Percentiles rank a stretch among this genome's conserved stretches.
These are phyloP conservation scores for Contarinia nasturtii DNA, from an alignment of 1,140 invertebrate species.

Conservation along the genomic window DNA sequence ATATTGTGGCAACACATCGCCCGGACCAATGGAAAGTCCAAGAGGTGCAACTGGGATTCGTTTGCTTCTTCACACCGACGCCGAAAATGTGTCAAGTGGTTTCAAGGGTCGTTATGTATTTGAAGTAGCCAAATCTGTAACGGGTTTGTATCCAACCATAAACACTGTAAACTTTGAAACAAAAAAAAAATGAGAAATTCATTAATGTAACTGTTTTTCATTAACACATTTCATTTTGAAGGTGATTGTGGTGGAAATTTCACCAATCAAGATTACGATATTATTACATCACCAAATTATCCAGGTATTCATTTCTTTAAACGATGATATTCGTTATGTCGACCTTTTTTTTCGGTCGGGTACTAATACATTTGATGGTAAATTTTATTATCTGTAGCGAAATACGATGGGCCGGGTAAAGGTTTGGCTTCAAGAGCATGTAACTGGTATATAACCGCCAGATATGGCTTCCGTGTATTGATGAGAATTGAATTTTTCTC, in stretches of 20 bases:
- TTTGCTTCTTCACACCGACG: constrained; percentile 67
- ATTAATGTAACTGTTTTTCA: too few relatives aligned
- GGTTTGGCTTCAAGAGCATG: constrained; percentile 64
- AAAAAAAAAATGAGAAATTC: too few relatives aligned
- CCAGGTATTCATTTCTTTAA: constrained; percentile 71
- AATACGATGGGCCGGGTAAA: constrained; percentile 58
- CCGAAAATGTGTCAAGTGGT: constrained; percentile 65
- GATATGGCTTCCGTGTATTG: constrained; percentile 60
- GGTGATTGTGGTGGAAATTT: constrained; percentile 85
- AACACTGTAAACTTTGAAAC: too few relatives aligned
- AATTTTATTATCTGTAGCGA: constrained; percentile 18
- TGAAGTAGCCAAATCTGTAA: constrained; percentile 60
- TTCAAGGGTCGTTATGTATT: constrained; percentile 83
- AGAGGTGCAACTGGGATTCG: constrained; percentile 64
- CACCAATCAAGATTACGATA: constrained; percentile 62
- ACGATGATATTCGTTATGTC: constrained; percentile 37
- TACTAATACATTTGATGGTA: too few relatives aligned
- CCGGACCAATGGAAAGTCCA: constrained; percentile 78
- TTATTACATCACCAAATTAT: constrained; percentile 48
- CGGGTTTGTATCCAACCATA: too few relatives aligned
- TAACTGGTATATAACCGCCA: constrained; percentile 80
- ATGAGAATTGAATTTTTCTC: constrained; percentile 74
- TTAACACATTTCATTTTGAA: constrained; percentile 23
- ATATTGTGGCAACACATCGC: constrained; percentile 66
- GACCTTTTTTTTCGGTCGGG: too few relatives aligned